A percentile compares a stretch with the other conserved stretches of the same genome.
These are phyloP conservation scores for Xanthia togata DNA, from an alignment of 2,888 invertebrate genomes.

Conservation along the genomic window DNA sequence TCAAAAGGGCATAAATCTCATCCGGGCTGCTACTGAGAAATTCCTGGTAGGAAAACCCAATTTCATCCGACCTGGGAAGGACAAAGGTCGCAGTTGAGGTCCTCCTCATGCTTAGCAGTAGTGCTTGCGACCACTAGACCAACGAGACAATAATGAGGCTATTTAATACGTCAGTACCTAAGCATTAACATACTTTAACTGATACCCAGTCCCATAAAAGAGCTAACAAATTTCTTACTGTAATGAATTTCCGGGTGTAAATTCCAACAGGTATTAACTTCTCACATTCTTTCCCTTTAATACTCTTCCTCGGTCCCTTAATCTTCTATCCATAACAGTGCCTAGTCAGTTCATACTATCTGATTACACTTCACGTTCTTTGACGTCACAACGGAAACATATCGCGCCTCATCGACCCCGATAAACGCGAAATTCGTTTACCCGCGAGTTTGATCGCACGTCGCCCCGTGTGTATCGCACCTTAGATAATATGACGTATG, in stretches of 20 bases:
- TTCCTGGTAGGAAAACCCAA: no score
- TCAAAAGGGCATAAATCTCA: no score
- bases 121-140: no score
- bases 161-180: no score
- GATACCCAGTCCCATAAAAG: neutral
- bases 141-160: no score
- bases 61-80: no score
- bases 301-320: conserved; percentile 7
- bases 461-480: conserved; percentile 50
- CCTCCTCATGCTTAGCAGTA: no score
- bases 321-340: conserved; percentile 11
- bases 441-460: conserved; percentile 40
- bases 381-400: conserved; percentile 45
- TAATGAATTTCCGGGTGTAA: neutral
- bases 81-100: no score
- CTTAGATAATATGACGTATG: conserved; percentile 73
- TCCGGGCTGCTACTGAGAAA: no score
- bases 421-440: conserved; percentile 43
- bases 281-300: conserved; percentile 1
- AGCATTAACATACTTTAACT: neutral
- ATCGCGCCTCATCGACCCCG: conserved; percentile 44
- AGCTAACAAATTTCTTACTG: no score
- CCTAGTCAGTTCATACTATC: conserved; percentile 30
- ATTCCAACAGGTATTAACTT: neutral
- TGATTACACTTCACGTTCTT: conserved; percentile 29